A percentile compares a stretch with the other conserved stretches of the same genome.
Evolutionary conservation across 2,113 vertebrate genomes (phyloP).

Genomic region (Austrofundulus limnaeus): DNA sequence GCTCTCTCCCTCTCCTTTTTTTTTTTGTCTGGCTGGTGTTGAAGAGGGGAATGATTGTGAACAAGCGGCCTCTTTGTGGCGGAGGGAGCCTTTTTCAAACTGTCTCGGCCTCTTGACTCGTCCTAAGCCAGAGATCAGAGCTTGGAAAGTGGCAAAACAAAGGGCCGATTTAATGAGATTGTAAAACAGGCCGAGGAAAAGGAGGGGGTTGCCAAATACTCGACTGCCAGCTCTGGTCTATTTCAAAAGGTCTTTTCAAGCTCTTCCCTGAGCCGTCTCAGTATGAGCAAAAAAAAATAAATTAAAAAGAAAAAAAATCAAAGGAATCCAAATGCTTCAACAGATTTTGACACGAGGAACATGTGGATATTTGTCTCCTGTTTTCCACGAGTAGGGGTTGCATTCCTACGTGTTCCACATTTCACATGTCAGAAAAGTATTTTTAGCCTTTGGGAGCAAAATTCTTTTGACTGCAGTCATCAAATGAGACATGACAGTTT

Average conservation of each 20-base stretch:
- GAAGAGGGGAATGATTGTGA: constrained; percentile 71
- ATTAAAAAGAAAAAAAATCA: constrained; percentile 53
- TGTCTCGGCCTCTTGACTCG: constrained; percentile 84
- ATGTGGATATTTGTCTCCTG: constrained; percentile 69
- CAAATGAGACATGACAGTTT: neutral
- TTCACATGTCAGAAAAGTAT: constrained; percentile 39
- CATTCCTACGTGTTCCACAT: constrained; percentile 56
- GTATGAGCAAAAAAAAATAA: constrained; percentile 57
- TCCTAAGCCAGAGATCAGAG: constrained; percentile 86
- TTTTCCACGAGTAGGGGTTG: constrained; percentile 60
- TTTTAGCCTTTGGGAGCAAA: constrained; percentile 9
- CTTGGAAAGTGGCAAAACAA: constrained; percentile 87
- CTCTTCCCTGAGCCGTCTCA: constrained; percentile 74
- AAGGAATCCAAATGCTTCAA: constrained; percentile 72
- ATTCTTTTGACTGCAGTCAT: constrained; percentile 23
- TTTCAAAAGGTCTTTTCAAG: constrained; percentile 83
- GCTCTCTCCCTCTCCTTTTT: constrained; percentile 60
- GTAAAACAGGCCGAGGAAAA: constrained; percentile 77
- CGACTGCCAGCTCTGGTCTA: constrained; percentile 72
- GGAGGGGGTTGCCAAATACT: constrained; percentile 72
- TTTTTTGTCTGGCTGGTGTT: constrained; percentile 54
- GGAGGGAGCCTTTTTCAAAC: constrained; percentile 80
- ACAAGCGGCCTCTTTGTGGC: constrained; percentile 82
- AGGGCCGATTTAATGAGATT: constrained; percentile 84
- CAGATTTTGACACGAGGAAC: constrained; percentile 73